Base-by-base conservation (phyloP, 2,797 vertebrate species). In the Poecilia velifera region DNA sequence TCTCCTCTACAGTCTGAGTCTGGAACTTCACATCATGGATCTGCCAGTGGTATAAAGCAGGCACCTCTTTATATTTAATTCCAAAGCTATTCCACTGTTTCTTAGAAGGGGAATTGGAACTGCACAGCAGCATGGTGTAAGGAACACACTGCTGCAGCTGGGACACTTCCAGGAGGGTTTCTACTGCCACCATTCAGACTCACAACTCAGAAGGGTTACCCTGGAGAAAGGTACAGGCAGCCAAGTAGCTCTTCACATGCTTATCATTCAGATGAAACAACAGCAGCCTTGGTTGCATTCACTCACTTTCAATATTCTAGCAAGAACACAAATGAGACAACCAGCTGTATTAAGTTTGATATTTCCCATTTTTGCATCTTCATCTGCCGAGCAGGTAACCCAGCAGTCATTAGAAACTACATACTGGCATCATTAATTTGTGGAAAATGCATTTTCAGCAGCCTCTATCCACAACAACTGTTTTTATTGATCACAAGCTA, bases 1-100 rank as follows among this genome's bases (percentile, higher is more conserved):
- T 98, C 88, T 99, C 98, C 83, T 98, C 97, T 47, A 81, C 93
- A 53, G 79, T 97, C 83, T 93, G 90, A 84, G 96, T 95, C 88
- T 98, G 98, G 82, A 99, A 96, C 89, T 98, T 99, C 81, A 99
- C 94, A 90, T 98, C 96, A 59, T 95, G 95, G 78, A 97, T 96
- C 98, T 99, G 93, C 74, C 83, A 86, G 20, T 9, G 16, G 79
- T 46, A 76, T 0, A 76, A 74, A 77, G 5, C 16, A 75, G 6
- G 47, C 1, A 22, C 16, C 3, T 53, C 47, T 55, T 14, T 43
- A 41, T 14, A 71, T 77, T 31, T 9, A 28, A 31, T 34, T 12
- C 45, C 5, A 66, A 36, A 64, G 14, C 9, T n/a, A 4, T 25
- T 51, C 46, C 34, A 34, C 49, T 55, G 3, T 45, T 20, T 18